phyloP scores from a whole-genome alignment of 2,888 invertebrate genomes.

The Dasysyrphus tricinctus region DNA sequence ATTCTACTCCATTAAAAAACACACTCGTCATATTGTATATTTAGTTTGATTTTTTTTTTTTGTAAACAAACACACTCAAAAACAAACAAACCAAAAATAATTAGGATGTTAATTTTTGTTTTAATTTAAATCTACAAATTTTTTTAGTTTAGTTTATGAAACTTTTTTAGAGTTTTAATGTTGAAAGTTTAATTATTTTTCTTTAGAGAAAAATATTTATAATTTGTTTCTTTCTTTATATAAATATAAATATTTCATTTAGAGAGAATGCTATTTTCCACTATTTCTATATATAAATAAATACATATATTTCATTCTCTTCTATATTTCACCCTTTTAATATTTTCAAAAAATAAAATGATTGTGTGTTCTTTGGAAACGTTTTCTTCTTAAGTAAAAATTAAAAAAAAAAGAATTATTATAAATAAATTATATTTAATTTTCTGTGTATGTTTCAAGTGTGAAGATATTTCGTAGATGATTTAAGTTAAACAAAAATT shows the following conservation, averaged over 20 bases:
- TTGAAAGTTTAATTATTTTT: conserved; percentile 61
- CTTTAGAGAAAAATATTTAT: conserved; percentile 55
- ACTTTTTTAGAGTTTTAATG: conserved; percentile 66
- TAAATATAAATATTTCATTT: conserved; percentile 68
- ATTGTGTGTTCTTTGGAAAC: conserved; percentile 75
- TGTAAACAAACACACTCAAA: conserved; percentile 31
- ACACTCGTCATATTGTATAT: conserved; percentile 57
- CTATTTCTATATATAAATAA: conserved; percentile 68
- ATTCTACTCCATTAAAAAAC: conserved; percentile 40
- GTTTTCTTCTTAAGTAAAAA: conserved; percentile 64
- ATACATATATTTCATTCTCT: conserved; percentile 72
- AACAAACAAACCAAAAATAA: conserved; percentile 46
- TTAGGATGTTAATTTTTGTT: conserved; percentile 48
- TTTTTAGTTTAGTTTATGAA: too few relatives aligned
- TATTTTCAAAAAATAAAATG: conserved; percentile 62
- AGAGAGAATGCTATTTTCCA: conserved; percentile 75
- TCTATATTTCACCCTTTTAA: conserved; percentile 73
- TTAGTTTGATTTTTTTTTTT: not conserved
- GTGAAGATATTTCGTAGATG: conserved; percentile 66
- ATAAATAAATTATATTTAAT: conserved; percentile 51
- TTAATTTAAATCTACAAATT: conserved; percentile 2
- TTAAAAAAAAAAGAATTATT: conserved; percentile 34
- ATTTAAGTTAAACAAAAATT: conserved; percentile 50
- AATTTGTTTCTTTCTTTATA: conserved; percentile 39
- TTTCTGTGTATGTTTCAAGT: conserved; percentile 74